Evolutionary conservation across 2,113 vertebrate species (phyloP).

Genomic region (Tyto alba): DNA sequence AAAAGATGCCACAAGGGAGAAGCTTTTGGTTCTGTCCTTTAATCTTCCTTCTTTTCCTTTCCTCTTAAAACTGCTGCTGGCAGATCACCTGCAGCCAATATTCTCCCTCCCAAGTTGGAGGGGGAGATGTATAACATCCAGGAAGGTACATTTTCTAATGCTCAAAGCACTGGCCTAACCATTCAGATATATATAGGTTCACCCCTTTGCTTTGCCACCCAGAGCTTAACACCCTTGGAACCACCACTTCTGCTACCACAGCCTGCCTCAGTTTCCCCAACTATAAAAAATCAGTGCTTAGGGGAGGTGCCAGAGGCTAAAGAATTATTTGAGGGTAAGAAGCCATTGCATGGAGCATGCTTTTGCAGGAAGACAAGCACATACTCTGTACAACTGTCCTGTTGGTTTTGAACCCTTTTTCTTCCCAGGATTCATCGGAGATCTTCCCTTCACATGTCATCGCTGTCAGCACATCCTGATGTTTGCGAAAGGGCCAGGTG

Average conservation of each 20-base stretch:
- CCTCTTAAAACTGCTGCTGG: not conserved
- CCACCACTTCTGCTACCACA: not conserved
- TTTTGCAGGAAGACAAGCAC: not conserved
- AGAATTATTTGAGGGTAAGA: not conserved
- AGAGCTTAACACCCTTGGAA: not conserved
- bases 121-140: not conserved
- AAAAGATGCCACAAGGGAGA: not conserved
- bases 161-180: not conserved
- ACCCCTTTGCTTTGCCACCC: not conserved
- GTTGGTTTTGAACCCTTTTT: fast-evolving
- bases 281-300: not conserved
- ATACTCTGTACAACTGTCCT: fast-evolving
- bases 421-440: fast-evolving
- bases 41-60: not conserved
- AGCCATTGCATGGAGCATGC: fast-evolving
- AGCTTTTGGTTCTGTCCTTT: not conserved
- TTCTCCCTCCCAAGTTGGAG: not conserved
- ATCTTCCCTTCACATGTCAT: fast-evolving
- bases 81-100: not conserved
- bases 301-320: not conserved
- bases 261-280: not conserved
- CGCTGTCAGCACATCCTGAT: not conserved
- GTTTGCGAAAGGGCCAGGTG: not conserved
- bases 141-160: not conserved
- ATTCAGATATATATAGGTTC: not conserved